Evolutionary conservation across 2,888 invertebrate species (phyloP), one percentile per base, ranked within the genome.

Genomic region (Orthonychiurus folsomi): DNA sequence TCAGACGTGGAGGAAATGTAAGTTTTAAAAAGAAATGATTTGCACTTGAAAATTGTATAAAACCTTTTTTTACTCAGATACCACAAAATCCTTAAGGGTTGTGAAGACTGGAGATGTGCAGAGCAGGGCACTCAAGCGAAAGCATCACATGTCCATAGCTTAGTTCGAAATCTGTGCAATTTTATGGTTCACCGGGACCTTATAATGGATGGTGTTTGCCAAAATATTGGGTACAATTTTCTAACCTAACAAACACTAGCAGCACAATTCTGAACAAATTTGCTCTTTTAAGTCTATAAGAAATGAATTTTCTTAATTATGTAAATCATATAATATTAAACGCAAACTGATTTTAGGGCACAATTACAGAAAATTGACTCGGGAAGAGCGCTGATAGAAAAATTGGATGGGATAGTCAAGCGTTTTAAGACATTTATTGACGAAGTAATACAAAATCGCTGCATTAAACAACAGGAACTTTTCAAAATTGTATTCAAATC

Each of bases 1-100:
- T 64, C 69, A 1, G 64, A 66, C 47, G 23, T 69, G 12, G 69
- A 69, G 57, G 69, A 69, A 62, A 61, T 67, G 66, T 69, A 65
- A 58, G 61, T 9, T 48, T n/a, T n/a, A n/a, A n/a, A n/a, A n/a
- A n/a, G n/a, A n/a, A n/a, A n/a, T n/a, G n/a, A n/a, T n/a, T n/a
- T n/a, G n/a, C n/a, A n/a, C n/a, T n/a, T n/a, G 48, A 48, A 12
- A 12, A 48, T 48, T 48, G n/a, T 15, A n/a, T n/a, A 48, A n/a
- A 48, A 15, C n/a, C 48, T 48, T 48, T n/a, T 48, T n/a, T 12
- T n/a, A n/a, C n/a, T 48, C 15, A 69, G 69, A 53, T 65, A 66
- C 21, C 61, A 69, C 50, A 61, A 63, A 23, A 27, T 69, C 2
- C 47, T 66, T 15, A 61, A 62, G 48, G 23, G 48, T 1, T 67